Evolutionary conservation across 2,797 vertebrate genomes (phyloP), one percentile per base, ranked within the genome.

Genomic region (Enteromius radiatus): DNA sequence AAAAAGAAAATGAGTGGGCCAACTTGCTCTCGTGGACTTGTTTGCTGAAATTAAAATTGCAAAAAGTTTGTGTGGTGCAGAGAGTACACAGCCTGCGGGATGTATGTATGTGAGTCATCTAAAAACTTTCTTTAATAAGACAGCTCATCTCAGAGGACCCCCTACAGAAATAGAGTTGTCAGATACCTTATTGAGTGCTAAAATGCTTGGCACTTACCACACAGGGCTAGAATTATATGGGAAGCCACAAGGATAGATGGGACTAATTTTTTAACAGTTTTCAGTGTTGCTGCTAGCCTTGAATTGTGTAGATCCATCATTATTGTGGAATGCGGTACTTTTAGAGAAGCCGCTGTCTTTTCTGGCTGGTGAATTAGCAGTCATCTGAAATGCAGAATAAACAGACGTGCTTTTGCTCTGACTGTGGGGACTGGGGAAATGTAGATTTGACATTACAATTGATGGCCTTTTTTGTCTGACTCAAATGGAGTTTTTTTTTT

Each of bases 161-260:
- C 67, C 61, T n/a, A 9, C 84, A 88, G 84, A 81, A 85, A 89
- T 85, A 88, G 86, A 85, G 88, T 84, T 91, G 88, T 94, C 86
- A 86, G 71, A 88, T 84, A 81, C 85, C 79, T 91, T 90, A 91
- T 90, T 91, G 88, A 92, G 88, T 86, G 85, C 78, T 43, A 81
- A 78, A 86, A 84, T 74, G 23, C 78, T 59, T 76, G 82, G 41
- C 82, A 86, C 82, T 86, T 85, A 73, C 81, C 68, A 86, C 84
- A 33, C 38, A 84, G 73, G 84, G 73, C 78, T 86, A 47, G 68
- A 73, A 77, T 82, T 78, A 90, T 87, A 84, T 68, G 64, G 82
- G 28, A 69, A 88, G 88, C 82, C 87, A 89, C 80, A 38, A 89
- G 88, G 83, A 92, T 90, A 87, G 93, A 93, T 91, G 84, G 87